These are phyloP conservation scores for Caenorhabditis drosophilae DNA, from an alignment of 2,888 invertebrate genomes.

Conservation along the genomic window DNA sequence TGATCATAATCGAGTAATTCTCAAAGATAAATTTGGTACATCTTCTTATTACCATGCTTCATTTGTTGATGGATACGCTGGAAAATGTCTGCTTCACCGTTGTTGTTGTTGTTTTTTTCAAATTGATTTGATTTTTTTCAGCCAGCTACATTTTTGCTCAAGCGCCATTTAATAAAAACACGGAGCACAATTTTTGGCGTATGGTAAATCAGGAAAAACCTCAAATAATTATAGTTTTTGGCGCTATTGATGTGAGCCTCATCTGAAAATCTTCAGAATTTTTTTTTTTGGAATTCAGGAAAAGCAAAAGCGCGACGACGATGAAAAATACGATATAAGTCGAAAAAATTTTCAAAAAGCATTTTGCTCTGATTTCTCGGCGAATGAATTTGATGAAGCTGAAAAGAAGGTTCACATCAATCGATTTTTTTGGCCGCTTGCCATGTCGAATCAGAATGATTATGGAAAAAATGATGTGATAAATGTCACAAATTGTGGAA, in stretches of 20 bases:
- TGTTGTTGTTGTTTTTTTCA: no score
- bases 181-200: slow-evolving; percentile 24
- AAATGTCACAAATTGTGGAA: not conserved
- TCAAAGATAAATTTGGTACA: slow-evolving; percentile 10
- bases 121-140: no score
- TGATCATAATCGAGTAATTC: slow-evolving; percentile 25
- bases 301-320: slow-evolving; percentile 15
- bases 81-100: no score
- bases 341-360: slow-evolving; percentile 16
- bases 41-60: slow-evolving; percentile 29
- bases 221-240: slow-evolving; percentile 34
- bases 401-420: slow-evolving; percentile 15
- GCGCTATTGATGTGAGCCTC: slow-evolving; percentile 11
- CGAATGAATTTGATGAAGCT: slow-evolving; percentile 9
- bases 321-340: slow-evolving; percentile 10
- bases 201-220: slow-evolving; percentile 24
- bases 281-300: not conserved
- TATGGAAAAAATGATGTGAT: slow-evolving; percentile 1
- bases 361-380: slow-evolving; percentile 14
- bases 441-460: slow-evolving; percentile 5
- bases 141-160: slow-evolving; percentile 34
- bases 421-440: slow-evolving; percentile 24
- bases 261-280: not conserved
- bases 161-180: slow-evolving; percentile 26
- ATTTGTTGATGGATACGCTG: slow-evolving; percentile 26